These are phyloP conservation scores for Agriopis aurantiaria DNA, from an alignment of 2,888 invertebrate genomes.

Conservation along the genomic window DNA sequence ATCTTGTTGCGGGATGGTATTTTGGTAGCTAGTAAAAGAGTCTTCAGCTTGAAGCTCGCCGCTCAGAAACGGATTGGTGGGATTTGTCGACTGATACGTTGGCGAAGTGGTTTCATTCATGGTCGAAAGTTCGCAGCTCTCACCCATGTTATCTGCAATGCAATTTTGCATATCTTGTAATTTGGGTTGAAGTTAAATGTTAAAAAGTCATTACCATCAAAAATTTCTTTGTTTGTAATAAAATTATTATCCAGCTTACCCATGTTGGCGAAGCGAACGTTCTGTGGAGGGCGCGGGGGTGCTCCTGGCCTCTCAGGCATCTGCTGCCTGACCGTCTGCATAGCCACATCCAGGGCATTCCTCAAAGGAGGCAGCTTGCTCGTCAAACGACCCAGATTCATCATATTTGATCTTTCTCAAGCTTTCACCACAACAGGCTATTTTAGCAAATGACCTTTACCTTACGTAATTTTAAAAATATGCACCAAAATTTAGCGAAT, in stretches of 20 bases:
- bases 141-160: slow-evolving; percentile 68
- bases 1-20: slow-evolving; percentile 81
- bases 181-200: not conserved
- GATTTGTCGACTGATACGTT: slow-evolving; percentile 85
- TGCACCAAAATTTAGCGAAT: slow-evolving; percentile 36
- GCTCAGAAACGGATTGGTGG: slow-evolving; percentile 83
- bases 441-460: slow-evolving; percentile 32
- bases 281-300: slow-evolving; percentile 80
- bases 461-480: slow-evolving; percentile 37
- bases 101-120: slow-evolving; percentile 84
- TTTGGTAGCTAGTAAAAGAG: slow-evolving; percentile 85
- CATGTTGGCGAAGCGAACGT: slow-evolving; percentile 84
- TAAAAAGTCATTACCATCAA: not conserved
- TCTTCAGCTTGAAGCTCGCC: slow-evolving; percentile 83
- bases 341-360: slow-evolving; percentile 93
- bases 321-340: slow-evolving; percentile 93
- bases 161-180: not conserved
- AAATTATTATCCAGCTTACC: slow-evolving; percentile 61
- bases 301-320: slow-evolving; percentile 89
- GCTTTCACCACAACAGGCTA: slow-evolving; percentile 31
- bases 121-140: slow-evolving; percentile 87
- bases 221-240: not conserved
- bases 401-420: slow-evolving; percentile 57
- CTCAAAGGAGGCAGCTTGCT: slow-evolving; percentile 89
- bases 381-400: slow-evolving; percentile 83